Evolutionary conservation across 2,113 vertebrate genomes (phyloP), one percentile per base, ranked within the genome.

Genomic region (Anhinga anhinga): DNA sequence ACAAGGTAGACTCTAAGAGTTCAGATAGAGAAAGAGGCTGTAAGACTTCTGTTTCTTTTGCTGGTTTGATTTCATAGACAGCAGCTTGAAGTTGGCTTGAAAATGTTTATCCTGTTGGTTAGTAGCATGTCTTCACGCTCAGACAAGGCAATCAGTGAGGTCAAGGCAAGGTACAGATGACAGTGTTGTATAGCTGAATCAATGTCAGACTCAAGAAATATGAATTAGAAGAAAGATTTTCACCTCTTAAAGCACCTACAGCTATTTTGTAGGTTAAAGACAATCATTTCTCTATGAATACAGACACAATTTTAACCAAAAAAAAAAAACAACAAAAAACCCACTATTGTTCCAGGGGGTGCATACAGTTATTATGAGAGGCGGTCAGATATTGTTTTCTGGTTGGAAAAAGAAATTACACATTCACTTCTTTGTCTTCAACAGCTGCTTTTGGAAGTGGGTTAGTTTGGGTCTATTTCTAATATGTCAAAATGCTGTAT

Each of bases 1-100:
- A 96, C n/a, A 82, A 91, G 61, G 53, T 84, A 90, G 44, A 89
- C 66, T 88, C 8, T 66, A 58, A 50, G 42, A 92, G 58, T 90
- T 97, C 86, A 96, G 92, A 91, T 47, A 73, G 52, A 94, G 69
- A 97, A 73, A 66, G 42, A 87, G 22, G 19, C 49, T 72, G 13
- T 87, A 96, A 92, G 58, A 50, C 18, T 90, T 92, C 45, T 80
- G 25, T 89, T 96, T 79, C 62, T 95, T 95, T 74, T 74, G 10
- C 70, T 82, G 19, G 32, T 61, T 96, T 90, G 55, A 59, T 95
- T 96, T 94, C 63, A 47, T 16, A 72, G 62, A 34, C 11, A 82
- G 22, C 49, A 62, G 13, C 19, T 86, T 76, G 69, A 73, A 71
- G 27, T 8, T 82, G 11, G 44, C 70, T 63, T 90, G 50, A 78